Conservation (phyloP, 1,140 invertebrate species). For the Macrobrachium nipponense region DNA sequence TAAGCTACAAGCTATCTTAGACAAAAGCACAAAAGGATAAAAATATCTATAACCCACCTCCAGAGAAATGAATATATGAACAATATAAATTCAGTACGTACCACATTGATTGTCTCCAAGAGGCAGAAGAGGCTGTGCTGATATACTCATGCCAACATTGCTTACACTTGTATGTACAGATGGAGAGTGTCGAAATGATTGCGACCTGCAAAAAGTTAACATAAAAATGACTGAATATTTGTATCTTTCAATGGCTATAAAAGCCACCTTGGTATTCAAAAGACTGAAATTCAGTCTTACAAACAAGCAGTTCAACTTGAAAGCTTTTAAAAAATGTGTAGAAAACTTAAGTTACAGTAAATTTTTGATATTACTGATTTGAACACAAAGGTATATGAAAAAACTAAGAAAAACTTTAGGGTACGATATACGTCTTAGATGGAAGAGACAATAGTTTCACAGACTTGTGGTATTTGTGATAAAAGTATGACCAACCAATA, state of each 20-base stretch:
- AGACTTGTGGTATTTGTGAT: too few species aligned
- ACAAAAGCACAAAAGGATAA: background rate
- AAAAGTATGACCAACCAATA: too few species aligned
- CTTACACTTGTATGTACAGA: constrained; percentile 64
- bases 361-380: too few species aligned
- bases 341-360: background rate
- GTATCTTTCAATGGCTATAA: too few species aligned
- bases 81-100: constrained; percentile 33
- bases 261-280: too few species aligned
- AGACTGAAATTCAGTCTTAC: background rate
- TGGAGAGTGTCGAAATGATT: constrained; percentile 65
- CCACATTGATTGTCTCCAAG: constrained; percentile 65
- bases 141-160: constrained; percentile 65
- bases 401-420: too few species aligned
- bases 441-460: too few species aligned
- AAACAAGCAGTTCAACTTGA: background rate
- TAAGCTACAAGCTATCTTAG: too few species aligned
- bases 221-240: too few species aligned
- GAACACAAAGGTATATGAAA: too few species aligned
- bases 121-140: constrained; percentile 67
- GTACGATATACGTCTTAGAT: too few species aligned
- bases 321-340: background rate
- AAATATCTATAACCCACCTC: background rate
- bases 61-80: background rate
- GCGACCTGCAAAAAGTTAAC: constrained; percentile 54